These are phyloP conservation scores for Dryoscopus gambensis DNA, from an alignment of 2,113 vertebrate genomes.

Conservation along the genomic window DNA sequence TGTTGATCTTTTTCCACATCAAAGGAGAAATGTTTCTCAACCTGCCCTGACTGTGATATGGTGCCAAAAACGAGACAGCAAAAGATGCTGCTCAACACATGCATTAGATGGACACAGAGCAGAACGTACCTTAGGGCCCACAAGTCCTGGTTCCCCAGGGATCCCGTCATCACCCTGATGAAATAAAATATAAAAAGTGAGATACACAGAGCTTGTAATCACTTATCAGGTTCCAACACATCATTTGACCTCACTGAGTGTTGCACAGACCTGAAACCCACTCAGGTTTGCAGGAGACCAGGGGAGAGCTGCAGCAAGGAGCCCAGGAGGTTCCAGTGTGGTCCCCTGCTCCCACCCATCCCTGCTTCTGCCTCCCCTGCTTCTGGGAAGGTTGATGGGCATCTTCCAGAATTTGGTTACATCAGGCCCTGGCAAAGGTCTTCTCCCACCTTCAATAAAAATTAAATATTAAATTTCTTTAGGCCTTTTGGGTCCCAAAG, in stretches of 20 bases:
- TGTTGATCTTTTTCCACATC: background rate
- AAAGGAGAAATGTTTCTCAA: background rate
- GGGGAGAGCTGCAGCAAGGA: background rate
- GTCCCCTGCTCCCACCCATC: background rate
- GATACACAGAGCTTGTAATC: background rate
- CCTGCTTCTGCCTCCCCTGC: background rate
- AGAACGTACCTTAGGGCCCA: slow-evolving; percentile 78
- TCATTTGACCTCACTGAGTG: background rate
- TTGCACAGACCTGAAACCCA: background rate
- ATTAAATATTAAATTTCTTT: background rate
- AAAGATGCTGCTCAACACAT: background rate
- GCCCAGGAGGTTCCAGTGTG: background rate
- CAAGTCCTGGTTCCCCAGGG: slow-evolving; percentile 77
- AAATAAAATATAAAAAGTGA: background rate
- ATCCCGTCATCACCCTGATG: slow-evolving; percentile 83
- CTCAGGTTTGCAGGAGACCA: background rate
- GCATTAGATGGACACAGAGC: background rate
- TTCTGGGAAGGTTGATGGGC: background rate
- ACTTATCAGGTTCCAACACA: background rate
- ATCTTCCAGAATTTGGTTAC: background rate
- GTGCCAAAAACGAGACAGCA: background rate
- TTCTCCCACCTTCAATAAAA: background rate
- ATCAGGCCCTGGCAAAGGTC: background rate
- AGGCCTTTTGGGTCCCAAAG: background rate
- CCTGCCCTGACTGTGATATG: background rate